Conservation (phyloP, 2,888 invertebrate genomes). For the Yponomeuta cagnagella region DNA sequence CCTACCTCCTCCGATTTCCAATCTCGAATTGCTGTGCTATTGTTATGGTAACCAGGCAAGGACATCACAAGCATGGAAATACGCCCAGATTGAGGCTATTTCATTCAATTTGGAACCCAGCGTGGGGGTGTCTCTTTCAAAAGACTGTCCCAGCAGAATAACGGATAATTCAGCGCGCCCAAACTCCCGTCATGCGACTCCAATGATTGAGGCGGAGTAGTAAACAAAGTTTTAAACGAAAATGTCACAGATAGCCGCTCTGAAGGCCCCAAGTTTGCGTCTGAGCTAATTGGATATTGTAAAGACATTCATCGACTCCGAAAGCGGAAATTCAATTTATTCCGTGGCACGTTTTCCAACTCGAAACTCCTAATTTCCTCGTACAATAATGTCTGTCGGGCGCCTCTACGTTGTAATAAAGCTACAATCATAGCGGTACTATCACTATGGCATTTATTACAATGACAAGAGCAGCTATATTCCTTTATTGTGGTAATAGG, state of each 20-base stretch:
- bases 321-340: too few relatives aligned
- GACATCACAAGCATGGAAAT: too few relatives aligned
- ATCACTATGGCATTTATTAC: not conserved
- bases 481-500: not conserved
- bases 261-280: too few relatives aligned
- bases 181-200: not conserved
- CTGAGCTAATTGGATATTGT: too few relatives aligned
- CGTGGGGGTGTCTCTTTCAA: not conserved
- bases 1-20: too few relatives aligned
- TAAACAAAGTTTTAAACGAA: not conserved
- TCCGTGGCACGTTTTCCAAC: too few relatives aligned
- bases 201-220: not conserved
- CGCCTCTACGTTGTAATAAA: not conserved
- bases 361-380: not conserved
- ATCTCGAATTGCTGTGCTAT: too few relatives aligned
- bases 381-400: not conserved
- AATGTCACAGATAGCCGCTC: not conserved
- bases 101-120: not conserved
- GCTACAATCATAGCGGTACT: not conserved
- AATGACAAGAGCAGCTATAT: not conserved
- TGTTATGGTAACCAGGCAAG: too few relatives aligned
- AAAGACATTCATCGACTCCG: too few relatives aligned
- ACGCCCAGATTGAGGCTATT: too few relatives aligned
- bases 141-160: not conserved
- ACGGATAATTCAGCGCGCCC: not conserved